These are phyloP conservation scores for Zhuqinia jingwanae DNA, from an alignment of 2,888 invertebrate species.

Conservation along the genomic window DNA sequence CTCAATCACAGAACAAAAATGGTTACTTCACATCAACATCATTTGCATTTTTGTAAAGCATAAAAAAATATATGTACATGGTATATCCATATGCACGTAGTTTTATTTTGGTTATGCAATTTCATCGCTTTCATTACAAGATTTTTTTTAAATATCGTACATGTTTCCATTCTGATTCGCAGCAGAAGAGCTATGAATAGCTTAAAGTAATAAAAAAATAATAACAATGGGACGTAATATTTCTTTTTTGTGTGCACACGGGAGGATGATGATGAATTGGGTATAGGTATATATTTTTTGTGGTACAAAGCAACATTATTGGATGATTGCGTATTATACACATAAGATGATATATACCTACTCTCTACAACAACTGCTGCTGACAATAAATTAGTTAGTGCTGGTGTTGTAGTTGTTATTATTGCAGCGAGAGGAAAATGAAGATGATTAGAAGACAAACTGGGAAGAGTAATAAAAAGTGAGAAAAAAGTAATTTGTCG, in stretches of 20 bases:
- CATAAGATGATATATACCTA: neutral
- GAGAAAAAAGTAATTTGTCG: conserved; percentile 74
- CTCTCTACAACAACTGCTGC: neutral
- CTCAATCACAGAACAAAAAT: conserved; percentile 26
- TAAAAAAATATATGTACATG: too few species aligned
- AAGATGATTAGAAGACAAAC: conserved; percentile 63
- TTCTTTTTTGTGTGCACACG: neutral
- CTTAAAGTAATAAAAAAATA: conserved; percentile 28
- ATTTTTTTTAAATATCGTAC: neutral
- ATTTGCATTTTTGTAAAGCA: too few species aligned
- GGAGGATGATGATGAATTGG: conserved; percentile 48
- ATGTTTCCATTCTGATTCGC: too few species aligned
- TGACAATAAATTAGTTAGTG: conserved; percentile 53
- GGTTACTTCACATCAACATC: neutral
- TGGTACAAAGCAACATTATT: conserved; percentile 35
- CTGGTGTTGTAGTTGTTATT: neutral
- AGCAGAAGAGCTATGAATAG: conserved; percentile 44
- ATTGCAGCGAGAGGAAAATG: conserved; percentile 31
- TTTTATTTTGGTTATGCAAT: conserved; percentile 22
- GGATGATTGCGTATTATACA: conserved; percentile 25
- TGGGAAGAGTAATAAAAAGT: conserved; percentile 64
- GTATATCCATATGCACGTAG: neutral
- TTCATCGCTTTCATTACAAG: conserved; percentile 36
- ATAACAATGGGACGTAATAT: conserved; percentile 37
- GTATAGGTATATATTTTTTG: neutral